These are phyloP conservation scores for Crematogaster levior DNA, from an alignment of 2,888 invertebrate species.

Conservation along the genomic window DNA sequence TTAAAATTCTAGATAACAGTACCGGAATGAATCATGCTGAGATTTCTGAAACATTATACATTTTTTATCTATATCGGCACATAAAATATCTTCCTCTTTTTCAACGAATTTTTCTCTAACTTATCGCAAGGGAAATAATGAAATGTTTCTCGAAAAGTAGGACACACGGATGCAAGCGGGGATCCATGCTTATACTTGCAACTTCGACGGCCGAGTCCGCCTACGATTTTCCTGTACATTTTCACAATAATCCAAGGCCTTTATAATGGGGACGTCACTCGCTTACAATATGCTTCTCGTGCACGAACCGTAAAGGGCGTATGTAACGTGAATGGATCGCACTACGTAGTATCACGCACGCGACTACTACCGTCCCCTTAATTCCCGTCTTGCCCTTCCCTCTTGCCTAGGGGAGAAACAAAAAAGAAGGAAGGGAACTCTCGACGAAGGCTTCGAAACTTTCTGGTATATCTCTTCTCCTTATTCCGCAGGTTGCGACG, in stretches of 20 bases:
- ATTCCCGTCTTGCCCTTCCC: constrained; percentile 33
- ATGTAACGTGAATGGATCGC: constrained; percentile 64
- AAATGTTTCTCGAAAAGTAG: neutral
- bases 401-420: neutral
- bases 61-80: neutral
- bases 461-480: constrained; percentile 43
- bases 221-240: constrained; percentile 37
- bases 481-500: constrained; percentile 40
- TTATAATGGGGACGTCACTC: constrained; percentile 55
- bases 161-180: neutral
- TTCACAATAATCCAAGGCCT: constrained; percentile 53
- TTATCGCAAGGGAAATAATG: neutral
- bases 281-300: constrained; percentile 64
- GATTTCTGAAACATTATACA: neutral
- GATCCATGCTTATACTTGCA: constrained; percentile 10
- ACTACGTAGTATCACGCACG: constrained; percentile 64
- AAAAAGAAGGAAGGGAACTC: constrained; percentile 40
- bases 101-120: neutral
- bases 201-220: constrained; percentile 43
- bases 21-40: neutral
- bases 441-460: constrained; percentile 38
- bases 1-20: neutral
- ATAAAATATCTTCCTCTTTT: neutral
- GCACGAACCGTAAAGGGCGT: constrained; percentile 63
- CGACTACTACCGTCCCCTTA: constrained; percentile 59